Percentiles rank a stretch among this genome's conserved stretches.
These are phyloP conservation scores for Venustoraphidia nigricollis DNA, from an alignment of 2,888 invertebrate species.

Conservation along the genomic window DNA sequence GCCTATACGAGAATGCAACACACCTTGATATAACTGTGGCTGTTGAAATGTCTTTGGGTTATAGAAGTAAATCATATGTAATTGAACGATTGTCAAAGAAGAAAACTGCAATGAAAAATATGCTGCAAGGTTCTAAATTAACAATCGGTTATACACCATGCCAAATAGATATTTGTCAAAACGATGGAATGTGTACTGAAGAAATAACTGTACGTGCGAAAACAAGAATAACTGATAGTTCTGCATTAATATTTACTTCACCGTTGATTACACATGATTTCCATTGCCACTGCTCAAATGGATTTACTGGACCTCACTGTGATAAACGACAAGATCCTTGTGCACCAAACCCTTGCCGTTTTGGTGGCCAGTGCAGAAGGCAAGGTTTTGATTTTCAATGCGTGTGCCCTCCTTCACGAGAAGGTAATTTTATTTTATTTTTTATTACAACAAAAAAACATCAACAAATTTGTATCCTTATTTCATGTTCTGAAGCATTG, in stretches of 20 bases:
- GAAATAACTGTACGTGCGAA: slow-evolving; percentile 49
- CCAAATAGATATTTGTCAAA: slow-evolving; percentile 53
- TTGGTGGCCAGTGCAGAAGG: slow-evolving; percentile 70
- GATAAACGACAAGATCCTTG: slow-evolving; percentile 84
- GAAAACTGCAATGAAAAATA: slow-evolving; percentile 42
- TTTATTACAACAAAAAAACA: too few relatives aligned
- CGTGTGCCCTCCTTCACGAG: slow-evolving; percentile 58
- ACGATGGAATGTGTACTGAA: slow-evolving; percentile 63
- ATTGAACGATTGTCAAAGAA: slow-evolving; percentile 49
- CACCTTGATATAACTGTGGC: slow-evolving; percentile 60
- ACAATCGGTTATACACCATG: slow-evolving; percentile 70
- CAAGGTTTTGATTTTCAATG: slow-evolving; percentile 76
- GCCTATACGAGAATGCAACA: slow-evolving; percentile 49
- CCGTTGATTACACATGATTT: slow-evolving; percentile 66
- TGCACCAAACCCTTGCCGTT: slow-evolving; percentile 73
- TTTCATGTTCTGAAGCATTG: too few relatives aligned
- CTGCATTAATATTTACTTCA: slow-evolving; percentile 66
- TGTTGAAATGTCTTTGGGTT: slow-evolving; percentile 37
- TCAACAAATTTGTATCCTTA: too few relatives aligned
- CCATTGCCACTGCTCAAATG: slow-evolving; percentile 66
- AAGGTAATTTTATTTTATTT: slow-evolving; percentile 27
- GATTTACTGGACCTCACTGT: slow-evolving; percentile 70
- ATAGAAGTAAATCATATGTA: slow-evolving; percentile 47
- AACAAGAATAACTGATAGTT: slow-evolving; percentile 65
- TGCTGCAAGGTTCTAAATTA: slow-evolving; percentile 43